Base-by-base conservation (phyloP, 2,113 vertebrate species). In the Micronycteris hirsuta region DNA sequence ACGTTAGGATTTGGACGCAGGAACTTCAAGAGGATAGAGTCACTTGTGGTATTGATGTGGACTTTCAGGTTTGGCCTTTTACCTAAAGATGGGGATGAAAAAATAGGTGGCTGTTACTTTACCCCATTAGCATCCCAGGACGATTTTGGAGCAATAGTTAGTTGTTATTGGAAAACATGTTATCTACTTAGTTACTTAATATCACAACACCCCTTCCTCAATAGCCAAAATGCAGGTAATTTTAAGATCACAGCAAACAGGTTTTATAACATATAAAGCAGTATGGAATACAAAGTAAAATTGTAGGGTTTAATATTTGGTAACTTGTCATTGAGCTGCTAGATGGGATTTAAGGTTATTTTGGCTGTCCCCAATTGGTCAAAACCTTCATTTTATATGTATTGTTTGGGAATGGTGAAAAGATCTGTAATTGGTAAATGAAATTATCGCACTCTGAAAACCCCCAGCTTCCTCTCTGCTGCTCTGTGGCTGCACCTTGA, bases 21-120 rank as follows among this genome's bases (percentile, higher is more conserved):
- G 94, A 99, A 99, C 97, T 98, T 99, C 98, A 99, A 98, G 86
- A 99, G 97, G 43, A 99, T 98, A 0, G 99, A 99, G 98, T 99
- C 99, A 77, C 98, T 99, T 33, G 99, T 99, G 41, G 99, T 98
- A 38, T 99, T 99, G 98, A 99, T 99, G 67, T 99, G 99, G 89
- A 99, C 99, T 97, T 99, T 99, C 98, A 99, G 98, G 96, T 97
- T 99, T 96, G 99, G 99, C 81, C 98, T 99, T 97, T 99, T 99
- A 97, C 98, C 99, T 99, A 96, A 2, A 14, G 63, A 97, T 89
- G 91, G 84, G 58, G 58, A 96, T 0, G 45, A 65, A 94, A 61
- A 68, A 83, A 95, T 2, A 76, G 0, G 38, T n/a, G 41, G 0
- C 20, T 43, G 52, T 96, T 86, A 74, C 36, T 73, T 95, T 24